Evolutionary conservation across 2,888 invertebrate genomes (phyloP), one percentile per base, ranked within the genome.

Genomic region (Danaus chrysippus): DNA sequence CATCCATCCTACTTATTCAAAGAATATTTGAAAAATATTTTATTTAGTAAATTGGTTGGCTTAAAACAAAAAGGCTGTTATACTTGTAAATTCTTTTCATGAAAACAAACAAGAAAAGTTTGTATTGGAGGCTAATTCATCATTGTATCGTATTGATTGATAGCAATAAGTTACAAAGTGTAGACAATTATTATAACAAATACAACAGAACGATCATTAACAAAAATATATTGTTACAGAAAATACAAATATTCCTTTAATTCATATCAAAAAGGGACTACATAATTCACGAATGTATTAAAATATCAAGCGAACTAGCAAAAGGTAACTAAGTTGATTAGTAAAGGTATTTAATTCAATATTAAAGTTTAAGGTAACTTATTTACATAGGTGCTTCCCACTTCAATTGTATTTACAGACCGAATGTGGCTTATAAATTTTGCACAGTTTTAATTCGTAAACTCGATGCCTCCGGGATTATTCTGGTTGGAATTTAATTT

Each of bases 61-160:
- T 34, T 34, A 34, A 34, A 34, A 34, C 23, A 34, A 3, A 34
- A 34, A 34, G 3, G 23, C 23, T 34, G 23, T 34, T 34, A 6
- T 34, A 34, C 23, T 34, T 34, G 23, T 34, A 34, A 34, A 34
- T 34, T 34, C 23, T 34, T 34, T 34, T 34, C 3, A 34, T 6
- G 23, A 34, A 34, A 34, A 34, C 23, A 34, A 5, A 56, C 44
- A 44, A 59, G 56, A 15, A 54, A 59, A 56, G 55, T 56, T 53
- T 52, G 41, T 44, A 58, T 12, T 55, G 23, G 3, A 1, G 23
- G 59, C 53, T 71, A 70, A 81, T 81, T 77, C 72, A 78, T 79
- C 79, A 79, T 70, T 72, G 69, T 68, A 61, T 59, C 62, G 56
- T 54, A 65, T 71, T 80, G 82, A 82, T 81, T 74, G 80, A 82